Percentiles rank a stretch among this genome's conserved stretches.
phyloP scores from a whole-genome alignment of 2,797 vertebrate genomes.

The Myotis vivesi region DNA sequence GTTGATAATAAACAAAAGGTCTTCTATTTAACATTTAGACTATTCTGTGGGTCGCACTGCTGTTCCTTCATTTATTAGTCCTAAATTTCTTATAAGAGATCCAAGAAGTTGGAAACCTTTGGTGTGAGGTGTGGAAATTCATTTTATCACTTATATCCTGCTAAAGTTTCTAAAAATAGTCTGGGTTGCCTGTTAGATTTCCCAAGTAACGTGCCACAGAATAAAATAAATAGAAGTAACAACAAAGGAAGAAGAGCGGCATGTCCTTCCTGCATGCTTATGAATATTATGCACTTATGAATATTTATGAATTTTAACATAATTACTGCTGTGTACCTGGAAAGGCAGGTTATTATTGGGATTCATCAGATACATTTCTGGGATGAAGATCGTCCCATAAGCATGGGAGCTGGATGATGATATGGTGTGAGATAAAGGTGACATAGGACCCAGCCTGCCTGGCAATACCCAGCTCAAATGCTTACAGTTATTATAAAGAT shows the following conservation, averaged over 20 bases:
- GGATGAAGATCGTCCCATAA: background rate
- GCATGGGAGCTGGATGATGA: background rate
- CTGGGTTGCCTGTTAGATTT: constrained; percentile 12
- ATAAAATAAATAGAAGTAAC: constrained; percentile 5
- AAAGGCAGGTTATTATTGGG: background rate
- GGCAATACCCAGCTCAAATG: background rate
- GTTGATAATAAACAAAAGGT: background rate
- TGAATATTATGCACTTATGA: background rate
- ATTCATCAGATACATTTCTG: background rate
- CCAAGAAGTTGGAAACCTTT: background rate
- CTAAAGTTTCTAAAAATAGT: constrained; percentile 10
- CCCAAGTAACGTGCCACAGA: background rate
- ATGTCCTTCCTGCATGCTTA: background rate
- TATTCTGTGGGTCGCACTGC: background rate
- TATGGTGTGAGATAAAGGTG: background rate
- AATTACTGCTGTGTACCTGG: background rate
- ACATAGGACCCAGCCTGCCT: background rate
- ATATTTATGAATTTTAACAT: background rate
- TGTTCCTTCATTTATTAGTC: background rate
- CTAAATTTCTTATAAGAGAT: background rate
- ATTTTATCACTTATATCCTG: background rate
- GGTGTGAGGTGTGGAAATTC: background rate
- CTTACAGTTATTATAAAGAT: background rate
- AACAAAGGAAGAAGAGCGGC: background rate
- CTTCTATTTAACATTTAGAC: background rate